Evolutionary conservation across 1,140 invertebrate species (phyloP).

Genomic region (Drosophila ficusphila): DNA sequence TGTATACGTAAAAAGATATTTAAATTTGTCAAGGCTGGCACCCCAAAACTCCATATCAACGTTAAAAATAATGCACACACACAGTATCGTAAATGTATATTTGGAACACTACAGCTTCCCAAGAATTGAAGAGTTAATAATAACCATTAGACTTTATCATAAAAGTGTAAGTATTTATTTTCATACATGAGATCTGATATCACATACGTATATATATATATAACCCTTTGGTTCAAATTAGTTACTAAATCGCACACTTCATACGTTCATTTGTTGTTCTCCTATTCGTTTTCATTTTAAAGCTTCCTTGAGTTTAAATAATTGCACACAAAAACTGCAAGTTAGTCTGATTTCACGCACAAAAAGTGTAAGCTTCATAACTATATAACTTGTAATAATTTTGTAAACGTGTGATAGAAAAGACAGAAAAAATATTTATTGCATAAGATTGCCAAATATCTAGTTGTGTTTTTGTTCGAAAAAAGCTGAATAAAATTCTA

Average conservation of each 20-base stretch:
- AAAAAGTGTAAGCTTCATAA: neutral
- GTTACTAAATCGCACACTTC: neutral
- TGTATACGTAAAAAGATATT: neutral
- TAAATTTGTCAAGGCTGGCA: neutral
- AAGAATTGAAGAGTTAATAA: neutral
- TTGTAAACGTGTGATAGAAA: slow-evolving; percentile 19
- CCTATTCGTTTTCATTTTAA: neutral
- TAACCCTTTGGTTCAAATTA: neutral
- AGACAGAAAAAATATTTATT: slow-evolving; percentile 1
- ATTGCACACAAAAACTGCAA: no score
- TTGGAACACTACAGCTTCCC: slow-evolving; percentile 1
- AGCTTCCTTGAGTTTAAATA: neutral
- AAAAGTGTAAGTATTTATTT: slow-evolving; percentile 21
- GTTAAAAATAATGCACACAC: slow-evolving; percentile 41
- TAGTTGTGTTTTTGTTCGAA: slow-evolving; percentile 2
- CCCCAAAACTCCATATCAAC: slow-evolving; percentile 37
- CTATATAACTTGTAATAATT: neutral
- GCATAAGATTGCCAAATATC: slow-evolving; percentile 14
- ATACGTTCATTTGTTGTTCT: neutral
- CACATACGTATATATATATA: neutral
- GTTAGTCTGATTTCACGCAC: neutral
- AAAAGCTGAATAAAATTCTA: slow-evolving; percentile 14
- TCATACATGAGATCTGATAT: neutral
- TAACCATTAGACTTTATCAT: neutral
- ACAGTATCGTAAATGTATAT: neutral